phyloP scores from a whole-genome alignment of 2,113 vertebrate species.

The Vidua chalybeata region DNA sequence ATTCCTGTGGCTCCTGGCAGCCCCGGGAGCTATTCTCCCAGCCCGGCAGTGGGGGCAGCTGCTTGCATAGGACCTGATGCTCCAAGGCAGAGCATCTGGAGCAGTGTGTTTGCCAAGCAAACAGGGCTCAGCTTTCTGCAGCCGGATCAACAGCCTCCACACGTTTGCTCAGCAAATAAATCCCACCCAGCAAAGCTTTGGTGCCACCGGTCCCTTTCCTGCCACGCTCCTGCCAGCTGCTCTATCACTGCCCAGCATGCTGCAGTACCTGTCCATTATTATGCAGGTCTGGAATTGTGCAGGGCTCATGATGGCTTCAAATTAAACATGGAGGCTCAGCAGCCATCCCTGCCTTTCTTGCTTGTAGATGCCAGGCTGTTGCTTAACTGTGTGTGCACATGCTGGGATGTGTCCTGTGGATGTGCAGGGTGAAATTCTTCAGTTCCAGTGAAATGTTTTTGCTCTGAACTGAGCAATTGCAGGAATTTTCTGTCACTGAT shows the following conservation, averaged over 20 bases:
- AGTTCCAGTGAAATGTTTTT: background rate
- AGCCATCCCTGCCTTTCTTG: background rate
- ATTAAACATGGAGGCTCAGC: background rate
- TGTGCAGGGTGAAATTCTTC: background rate
- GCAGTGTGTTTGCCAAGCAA: background rate
- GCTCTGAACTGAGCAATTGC: background rate
- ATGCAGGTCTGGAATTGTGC: background rate
- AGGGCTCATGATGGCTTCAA: background rate
- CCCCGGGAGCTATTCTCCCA: background rate
- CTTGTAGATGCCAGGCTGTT: background rate
- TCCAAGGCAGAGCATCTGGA: background rate
- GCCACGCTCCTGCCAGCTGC: background rate
- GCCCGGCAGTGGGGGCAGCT: background rate
- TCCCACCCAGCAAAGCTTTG: background rate
- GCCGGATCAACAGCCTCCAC: background rate
- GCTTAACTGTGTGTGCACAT: rapidly evolving
- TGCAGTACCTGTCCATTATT: background rate
- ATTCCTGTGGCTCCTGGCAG: background rate
- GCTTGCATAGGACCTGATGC: background rate
- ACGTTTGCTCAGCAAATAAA: slow-evolving; percentile 17
- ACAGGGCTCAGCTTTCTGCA: background rate
- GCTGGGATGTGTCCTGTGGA: background rate
- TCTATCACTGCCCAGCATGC: background rate
- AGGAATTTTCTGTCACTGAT: background rate
- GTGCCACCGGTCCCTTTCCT: background rate